Conservation (phyloP, 92 coral and sea anemone species). For the Micromussa lordhowensis region DNA sequence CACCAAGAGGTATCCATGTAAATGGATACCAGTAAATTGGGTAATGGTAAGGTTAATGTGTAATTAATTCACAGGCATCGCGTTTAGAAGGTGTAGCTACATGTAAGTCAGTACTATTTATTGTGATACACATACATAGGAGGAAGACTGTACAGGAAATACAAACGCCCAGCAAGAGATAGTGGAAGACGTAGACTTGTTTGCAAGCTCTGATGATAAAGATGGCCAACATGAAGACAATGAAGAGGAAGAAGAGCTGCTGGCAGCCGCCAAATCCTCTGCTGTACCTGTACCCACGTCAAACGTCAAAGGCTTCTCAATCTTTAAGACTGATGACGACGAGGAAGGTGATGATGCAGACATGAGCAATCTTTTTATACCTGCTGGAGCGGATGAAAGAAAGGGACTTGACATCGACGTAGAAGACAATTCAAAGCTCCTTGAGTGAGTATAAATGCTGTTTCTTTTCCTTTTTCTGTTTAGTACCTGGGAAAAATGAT, state of each 20-base stretch:
- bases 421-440: conserved; percentile 91
- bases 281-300: neutral
- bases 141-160: conserved; percentile 18
- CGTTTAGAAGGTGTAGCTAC: too few species aligned
- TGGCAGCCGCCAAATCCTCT: conserved; percentile 45
- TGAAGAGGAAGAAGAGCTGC: conserved; percentile 67
- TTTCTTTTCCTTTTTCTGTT: neutral
- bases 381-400: conserved; percentile 78
- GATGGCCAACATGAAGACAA: conserved; percentile 45
- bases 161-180: conserved; percentile 48
- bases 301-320: conserved; percentile 41
- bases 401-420: conserved; percentile 36
- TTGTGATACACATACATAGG: neutral
- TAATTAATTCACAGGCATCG: too few species aligned
- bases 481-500: neutral
- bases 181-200: conserved; percentile 81
- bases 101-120: neutral
- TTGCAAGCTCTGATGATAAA: conserved; percentile 67
- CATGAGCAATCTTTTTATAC: conserved; percentile 83
- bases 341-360: conserved; percentile 69
- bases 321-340: conserved; percentile 70
- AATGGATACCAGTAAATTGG: too few species aligned
- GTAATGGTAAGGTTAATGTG: too few species aligned
- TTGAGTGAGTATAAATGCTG: conserved; percentile 61
- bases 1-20: too few species aligned